These are phyloP conservation scores for Bubo blakistoni DNA, from an alignment of 2,113 vertebrate species.

Conservation along the genomic window DNA sequence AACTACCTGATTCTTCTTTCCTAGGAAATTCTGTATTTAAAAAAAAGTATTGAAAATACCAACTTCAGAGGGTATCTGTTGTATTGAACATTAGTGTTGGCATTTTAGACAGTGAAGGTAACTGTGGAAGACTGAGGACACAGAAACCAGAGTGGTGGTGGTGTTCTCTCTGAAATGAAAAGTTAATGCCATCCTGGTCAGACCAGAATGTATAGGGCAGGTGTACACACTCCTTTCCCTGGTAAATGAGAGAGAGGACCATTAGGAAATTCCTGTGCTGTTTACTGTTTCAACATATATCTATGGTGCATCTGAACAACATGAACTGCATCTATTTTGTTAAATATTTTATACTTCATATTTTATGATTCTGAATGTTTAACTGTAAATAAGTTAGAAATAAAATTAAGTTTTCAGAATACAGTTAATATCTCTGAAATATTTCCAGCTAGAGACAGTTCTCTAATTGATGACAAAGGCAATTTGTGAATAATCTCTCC, in stretches of 20 bases:
- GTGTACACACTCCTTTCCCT: not conserved
- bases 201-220: not conserved
- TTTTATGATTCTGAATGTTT: conserved; percentile 65
- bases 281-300: conserved; percentile 56
- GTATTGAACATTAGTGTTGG: not conserved
- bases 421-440: conserved; percentile 58
- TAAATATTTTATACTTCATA: conserved; percentile 66
- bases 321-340: conserved; percentile 62
- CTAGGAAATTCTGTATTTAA: conserved; percentile 52
- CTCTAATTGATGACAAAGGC: not conserved
- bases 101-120: not conserved
- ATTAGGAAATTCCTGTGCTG: conserved; percentile 13
- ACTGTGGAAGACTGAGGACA: not conserved
- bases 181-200: not conserved
- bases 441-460: conserved; percentile 45
- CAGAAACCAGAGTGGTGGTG: not conserved
- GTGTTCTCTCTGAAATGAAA: not conserved
- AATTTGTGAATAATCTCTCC: not conserved
- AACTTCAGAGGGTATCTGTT: conserved; percentile 2
- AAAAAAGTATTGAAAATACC: not conserved
- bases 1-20: conserved; percentile 73
- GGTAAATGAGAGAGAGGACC: not conserved
- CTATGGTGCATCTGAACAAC: conserved; percentile 58
- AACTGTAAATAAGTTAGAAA: conserved; percentile 69
- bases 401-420: conserved; percentile 65